Conservation (phyloP, 2,888 invertebrate species). For the Bursaphelenchus okinawaensis region DNA sequence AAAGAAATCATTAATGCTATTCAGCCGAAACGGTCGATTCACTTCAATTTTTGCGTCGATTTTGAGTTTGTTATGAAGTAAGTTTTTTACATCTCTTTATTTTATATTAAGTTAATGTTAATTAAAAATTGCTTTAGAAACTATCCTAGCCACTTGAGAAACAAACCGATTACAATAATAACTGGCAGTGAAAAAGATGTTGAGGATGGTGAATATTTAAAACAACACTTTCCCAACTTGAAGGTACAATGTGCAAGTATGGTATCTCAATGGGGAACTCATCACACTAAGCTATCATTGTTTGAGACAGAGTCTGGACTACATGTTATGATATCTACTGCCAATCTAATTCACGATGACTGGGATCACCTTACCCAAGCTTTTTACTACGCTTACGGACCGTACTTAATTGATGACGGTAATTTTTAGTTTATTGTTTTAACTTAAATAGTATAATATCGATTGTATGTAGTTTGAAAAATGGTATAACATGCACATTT, state of each 20-base stretch:
- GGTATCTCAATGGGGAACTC: slow-evolving; percentile 43
- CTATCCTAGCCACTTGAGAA: slow-evolving; percentile 24
- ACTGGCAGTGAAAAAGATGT: slow-evolving; percentile 25
- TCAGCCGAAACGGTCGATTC: slow-evolving; percentile 38
- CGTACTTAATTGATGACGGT: not conserved
- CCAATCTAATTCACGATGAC: slow-evolving; percentile 40
- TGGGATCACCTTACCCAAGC: slow-evolving; percentile 45
- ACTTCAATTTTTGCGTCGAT: slow-evolving; percentile 46
- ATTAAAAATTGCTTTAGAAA: slow-evolving; percentile 21
- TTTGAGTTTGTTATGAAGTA: slow-evolving; percentile 35
- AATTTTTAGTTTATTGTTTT: not conserved
- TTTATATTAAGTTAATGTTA: slow-evolving; percentile 20
- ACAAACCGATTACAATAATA: slow-evolving; percentile 30
- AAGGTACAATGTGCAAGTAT: slow-evolving; percentile 18
- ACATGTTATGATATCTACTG: slow-evolving; percentile 46
- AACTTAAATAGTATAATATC: too few relatives aligned
- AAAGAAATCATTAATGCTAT: slow-evolving; percentile 33
- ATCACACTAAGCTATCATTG: slow-evolving; percentile 49
- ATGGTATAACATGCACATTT: too few relatives aligned
- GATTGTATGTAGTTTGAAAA: too few relatives aligned
- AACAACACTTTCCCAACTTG: slow-evolving; percentile 13
- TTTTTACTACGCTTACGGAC: slow-evolving; percentile 33
- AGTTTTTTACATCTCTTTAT: slow-evolving; percentile 11
- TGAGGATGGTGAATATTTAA: slow-evolving; percentile 11
- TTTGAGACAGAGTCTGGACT: slow-evolving; percentile 31